Conservation (phyloP, 1,140 invertebrate species). For the Macrosteles quadrilineatus region DNA sequence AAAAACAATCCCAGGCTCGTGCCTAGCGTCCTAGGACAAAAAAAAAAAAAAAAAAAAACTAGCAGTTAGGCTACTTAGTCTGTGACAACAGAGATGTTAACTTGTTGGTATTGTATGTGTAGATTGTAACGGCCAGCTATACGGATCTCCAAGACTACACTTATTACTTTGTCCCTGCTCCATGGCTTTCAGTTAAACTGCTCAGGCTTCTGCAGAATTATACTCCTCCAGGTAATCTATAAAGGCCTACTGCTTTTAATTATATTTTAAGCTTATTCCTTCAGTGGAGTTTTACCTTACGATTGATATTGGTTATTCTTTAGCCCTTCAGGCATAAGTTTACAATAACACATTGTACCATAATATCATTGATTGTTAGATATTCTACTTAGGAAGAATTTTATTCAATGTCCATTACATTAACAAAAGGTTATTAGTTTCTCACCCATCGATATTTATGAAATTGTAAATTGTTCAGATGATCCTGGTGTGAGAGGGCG, state of each 20-base stretch:
- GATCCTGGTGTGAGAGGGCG: slow-evolving; percentile 93
- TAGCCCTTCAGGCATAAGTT: background rate
- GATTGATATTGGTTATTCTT: too few species aligned
- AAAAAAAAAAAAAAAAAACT: too few species aligned
- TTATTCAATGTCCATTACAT: background rate
- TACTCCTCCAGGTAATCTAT: slow-evolving; percentile 90
- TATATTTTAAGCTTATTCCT: too few species aligned
- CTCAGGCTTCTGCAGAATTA: slow-evolving; percentile 97
- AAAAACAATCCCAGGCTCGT: too few species aligned
- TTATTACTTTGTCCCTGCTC: slow-evolving; percentile 99
- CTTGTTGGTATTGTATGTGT: too few species aligned
- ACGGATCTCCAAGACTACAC: slow-evolving; percentile 99
- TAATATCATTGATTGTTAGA: background rate
- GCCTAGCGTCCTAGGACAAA: too few species aligned
- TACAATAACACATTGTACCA: background rate
- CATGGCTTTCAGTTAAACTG: slow-evolving; percentile 99
- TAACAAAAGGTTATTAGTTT: background rate
- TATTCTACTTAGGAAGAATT: background rate
- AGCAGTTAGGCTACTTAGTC: too few species aligned
- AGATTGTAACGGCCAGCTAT: slow-evolving; percentile 97
- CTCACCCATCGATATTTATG: slow-evolving; percentile 12
- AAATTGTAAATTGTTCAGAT: slow-evolving; percentile 58
- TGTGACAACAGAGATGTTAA: too few species aligned
- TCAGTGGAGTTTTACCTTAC: too few species aligned
- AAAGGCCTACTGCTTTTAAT: too few species aligned